Evolutionary conservation across 2,113 vertebrate species (phyloP).

Genomic region (Ailuropoda melanoleuca): DNA sequence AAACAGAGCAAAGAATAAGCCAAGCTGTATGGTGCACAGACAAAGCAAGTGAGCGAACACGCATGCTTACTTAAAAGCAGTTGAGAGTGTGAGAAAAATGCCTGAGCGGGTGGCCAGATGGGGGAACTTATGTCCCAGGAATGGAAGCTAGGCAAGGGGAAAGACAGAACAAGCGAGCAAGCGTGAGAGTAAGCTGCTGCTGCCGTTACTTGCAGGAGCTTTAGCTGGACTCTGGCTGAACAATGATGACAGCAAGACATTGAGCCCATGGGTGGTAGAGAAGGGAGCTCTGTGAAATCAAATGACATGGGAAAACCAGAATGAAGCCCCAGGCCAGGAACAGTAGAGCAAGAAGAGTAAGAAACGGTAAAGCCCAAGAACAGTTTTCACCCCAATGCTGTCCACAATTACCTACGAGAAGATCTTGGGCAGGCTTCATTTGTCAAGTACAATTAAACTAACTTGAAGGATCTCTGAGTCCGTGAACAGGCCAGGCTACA

Average conservation of each 20-base stretch:
- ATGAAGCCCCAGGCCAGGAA: background rate
- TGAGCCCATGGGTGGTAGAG: background rate
- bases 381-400: background rate
- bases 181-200: background rate
- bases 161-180: background rate
- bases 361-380: background rate
- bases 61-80: background rate
- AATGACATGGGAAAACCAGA: background rate
- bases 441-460: background rate
- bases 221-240: background rate
- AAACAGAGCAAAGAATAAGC: background rate
- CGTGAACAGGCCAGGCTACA: background rate
- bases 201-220: background rate
- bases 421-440: background rate
- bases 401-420: background rate
- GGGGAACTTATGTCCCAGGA: background rate
- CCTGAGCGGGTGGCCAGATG: background rate
- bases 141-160: background rate
- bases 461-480: background rate
- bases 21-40: background rate
- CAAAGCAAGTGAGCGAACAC: rapidly evolving
- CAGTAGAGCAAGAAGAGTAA: background rate
- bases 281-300: background rate
- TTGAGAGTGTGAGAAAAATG: background rate
- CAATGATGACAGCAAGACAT: background rate